phyloP scores from a whole-genome alignment of 2,113 vertebrate genomes.

The Seriola aureovittata region DNA sequence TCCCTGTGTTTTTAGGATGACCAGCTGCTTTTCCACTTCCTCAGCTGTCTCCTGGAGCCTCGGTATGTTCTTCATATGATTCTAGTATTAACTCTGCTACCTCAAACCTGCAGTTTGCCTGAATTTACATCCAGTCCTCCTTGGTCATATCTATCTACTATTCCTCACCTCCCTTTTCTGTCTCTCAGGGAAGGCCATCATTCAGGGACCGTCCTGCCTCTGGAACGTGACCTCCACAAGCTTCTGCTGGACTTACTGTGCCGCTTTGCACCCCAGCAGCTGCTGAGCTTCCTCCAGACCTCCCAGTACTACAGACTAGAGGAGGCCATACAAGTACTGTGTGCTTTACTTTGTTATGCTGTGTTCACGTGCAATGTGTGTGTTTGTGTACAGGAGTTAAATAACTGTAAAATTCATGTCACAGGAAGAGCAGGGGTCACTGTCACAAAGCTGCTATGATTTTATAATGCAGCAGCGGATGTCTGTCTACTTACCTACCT shows the following conservation, averaged over 20 bases:
- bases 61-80: constrained; percentile 80
- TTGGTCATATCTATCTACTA: neutral
- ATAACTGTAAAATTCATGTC: too few relatives aligned
- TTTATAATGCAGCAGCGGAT: too few relatives aligned
- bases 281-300: constrained; percentile 87
- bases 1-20: constrained; percentile 83
- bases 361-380: neutral
- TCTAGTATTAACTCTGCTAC: neutral
- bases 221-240: constrained; percentile 87
- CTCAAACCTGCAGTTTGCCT: neutral
- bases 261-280: constrained; percentile 87
- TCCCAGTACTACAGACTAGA: constrained; percentile 93
- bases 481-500: too few relatives aligned
- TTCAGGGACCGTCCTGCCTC: constrained; percentile 79
- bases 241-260: constrained; percentile 90
- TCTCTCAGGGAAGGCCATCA: constrained; percentile 86
- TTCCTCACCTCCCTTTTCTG: constrained; percentile 1
- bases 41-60: constrained; percentile 90
- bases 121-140: neutral
- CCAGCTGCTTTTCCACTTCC: constrained; percentile 90
- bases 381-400: neutral
- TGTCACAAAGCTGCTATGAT: too few relatives aligned
- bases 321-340: constrained; percentile 90
- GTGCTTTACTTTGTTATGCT: neutral
- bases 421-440: too few relatives aligned